Base-by-base conservation (phyloP, 2,113 vertebrate species). In the Recurvirostra avosetta region DNA sequence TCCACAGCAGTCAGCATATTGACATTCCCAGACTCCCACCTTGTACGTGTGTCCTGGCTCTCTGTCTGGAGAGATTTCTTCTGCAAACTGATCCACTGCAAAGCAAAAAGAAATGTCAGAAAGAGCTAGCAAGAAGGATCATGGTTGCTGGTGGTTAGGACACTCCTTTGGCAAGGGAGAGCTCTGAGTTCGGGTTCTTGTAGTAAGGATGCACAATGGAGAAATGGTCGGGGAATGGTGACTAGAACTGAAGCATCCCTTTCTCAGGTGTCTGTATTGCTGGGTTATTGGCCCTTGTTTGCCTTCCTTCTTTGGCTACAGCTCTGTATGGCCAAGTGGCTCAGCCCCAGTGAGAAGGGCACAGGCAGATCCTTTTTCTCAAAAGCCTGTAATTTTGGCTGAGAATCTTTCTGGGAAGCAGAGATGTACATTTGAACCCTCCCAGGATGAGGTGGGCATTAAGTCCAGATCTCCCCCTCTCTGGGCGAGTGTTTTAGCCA, bases 41-140 rank as follows among this genome's bases (percentile, higher is more conserved):
- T 70, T 71, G 21, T 10, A 41, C 0, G 0, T 0, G 0, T 49
- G 36, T 45, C 23, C 29, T 80, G 62, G 25, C 27, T 68, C 27
- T 40, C 49, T 75, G 29, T 8, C 4, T 58, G 18, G 20, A 71
- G 43, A 68, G 15, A 25, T 53, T 72, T 90, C 15, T 29, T 59
- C 63, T 86, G 45, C n/a, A 86, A 90, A 49, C 23, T 43, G 26
- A 55, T 36, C 3, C 45, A n/a, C 50, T 59, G 38, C 22, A 77
- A 82, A 77, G 26, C 23, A 50, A 82, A 90, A 61, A 34, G 7
- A 72, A 77, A 55, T 36, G 19, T 61, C 27, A 62, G 27, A 27
- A 77, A 72, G 9, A 91, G 32, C 9, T 53, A 66, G 15, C n/a
- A 67, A 77, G 63, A 90, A 71, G 9, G 22, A 34, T 66, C n/a